Evolutionary conservation across 2,797 vertebrate genomes (phyloP).

Genomic region (Rhincodon typus): DNA sequence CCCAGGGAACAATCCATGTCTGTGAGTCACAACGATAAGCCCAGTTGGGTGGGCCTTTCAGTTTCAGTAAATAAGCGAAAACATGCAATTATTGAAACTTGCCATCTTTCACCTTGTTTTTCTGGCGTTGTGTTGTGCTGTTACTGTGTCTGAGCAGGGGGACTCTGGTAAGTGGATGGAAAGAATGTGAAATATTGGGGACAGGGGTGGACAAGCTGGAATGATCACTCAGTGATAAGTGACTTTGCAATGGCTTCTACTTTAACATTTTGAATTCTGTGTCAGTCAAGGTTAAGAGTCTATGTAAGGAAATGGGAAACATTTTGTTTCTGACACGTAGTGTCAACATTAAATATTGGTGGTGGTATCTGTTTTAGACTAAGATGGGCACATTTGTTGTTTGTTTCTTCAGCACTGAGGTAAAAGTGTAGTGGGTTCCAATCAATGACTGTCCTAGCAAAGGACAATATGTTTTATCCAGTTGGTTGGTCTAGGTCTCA

Average conservation of each 20-base stretch:
- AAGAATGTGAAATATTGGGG: neutral
- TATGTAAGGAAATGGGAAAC: neutral
- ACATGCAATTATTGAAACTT: constrained; percentile 15
- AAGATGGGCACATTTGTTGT: neutral
- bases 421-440: neutral
- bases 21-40: neutral
- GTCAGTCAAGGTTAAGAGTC: neutral
- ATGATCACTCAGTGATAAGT: too few relatives aligned
- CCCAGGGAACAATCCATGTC: neutral
- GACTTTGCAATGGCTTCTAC: neutral
- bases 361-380: neutral
- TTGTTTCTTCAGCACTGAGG: neutral
- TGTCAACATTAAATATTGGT: neutral
- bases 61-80: constrained; percentile 15
- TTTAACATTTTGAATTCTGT: neutral
- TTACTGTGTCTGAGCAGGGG: neutral
- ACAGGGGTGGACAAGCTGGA: neutral
- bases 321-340: too few relatives aligned
- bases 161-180: neutral
- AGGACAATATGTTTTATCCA: neutral
- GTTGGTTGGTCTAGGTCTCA: neutral
- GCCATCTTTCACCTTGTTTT: neutral
- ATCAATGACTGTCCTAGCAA: neutral
- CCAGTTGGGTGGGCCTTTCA: constrained; percentile 9
- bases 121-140: neutral